Conservation (phyloP, 1,140 invertebrate species). For the Megalopta genalis region DNA sequence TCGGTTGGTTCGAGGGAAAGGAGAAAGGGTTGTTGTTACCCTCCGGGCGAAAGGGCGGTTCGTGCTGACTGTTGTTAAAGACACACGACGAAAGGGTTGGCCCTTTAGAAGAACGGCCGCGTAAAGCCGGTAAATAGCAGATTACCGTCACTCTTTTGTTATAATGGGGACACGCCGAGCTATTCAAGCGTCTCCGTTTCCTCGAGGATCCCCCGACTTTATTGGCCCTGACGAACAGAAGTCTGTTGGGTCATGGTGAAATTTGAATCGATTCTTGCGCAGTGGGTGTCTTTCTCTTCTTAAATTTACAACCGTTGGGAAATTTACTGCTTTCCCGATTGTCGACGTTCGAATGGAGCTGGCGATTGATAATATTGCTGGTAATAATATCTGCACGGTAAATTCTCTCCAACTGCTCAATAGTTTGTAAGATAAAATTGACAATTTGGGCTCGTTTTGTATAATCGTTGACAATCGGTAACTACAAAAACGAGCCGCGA, state of each 20-base stretch:
- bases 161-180: not conserved
- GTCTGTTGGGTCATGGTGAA: not conserved
- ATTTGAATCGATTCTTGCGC: not conserved
- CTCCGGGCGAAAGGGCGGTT: constrained; percentile 40
- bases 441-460: no score
- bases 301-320: not conserved
- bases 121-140: constrained; percentile 1
- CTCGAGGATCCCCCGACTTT: not conserved
- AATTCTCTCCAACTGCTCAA: no score
- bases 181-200: no score
- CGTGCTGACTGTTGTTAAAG: constrained; percentile 4
- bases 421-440: no score
- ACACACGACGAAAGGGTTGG: constrained; percentile 28
- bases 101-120: not conserved
- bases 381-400: no score
- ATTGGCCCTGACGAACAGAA: not conserved
- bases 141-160: not conserved
- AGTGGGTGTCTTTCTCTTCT: no score
- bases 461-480: no score
- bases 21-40: constrained; percentile 53
- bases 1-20: not conserved
- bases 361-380: no score
- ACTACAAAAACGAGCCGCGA: no score
- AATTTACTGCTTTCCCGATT: no score
- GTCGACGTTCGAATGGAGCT: no score